Evolutionary conservation across 1,140 invertebrate genomes (phyloP), one percentile per base, ranked within the genome.

Genomic region (Sycophila sp.): DNA sequence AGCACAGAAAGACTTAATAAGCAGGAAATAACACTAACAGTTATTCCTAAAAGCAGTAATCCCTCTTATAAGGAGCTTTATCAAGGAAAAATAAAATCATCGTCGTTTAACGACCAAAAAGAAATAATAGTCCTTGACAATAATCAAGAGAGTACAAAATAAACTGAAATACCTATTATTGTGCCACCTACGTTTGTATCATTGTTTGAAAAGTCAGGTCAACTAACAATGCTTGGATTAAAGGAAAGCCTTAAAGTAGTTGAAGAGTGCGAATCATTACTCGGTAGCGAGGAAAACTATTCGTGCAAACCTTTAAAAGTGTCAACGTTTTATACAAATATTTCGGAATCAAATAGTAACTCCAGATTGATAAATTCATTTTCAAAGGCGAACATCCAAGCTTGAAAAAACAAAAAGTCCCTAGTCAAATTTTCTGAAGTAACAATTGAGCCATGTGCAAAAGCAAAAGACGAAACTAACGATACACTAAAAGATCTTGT

Each of bases 21-120:
- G 22, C 36, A 63, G 4, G 76, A 78, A 64, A 74, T 78, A 19
- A 78, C 76, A 13, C 32, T 78, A 40, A 76, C 76, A 7, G 5
- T 69, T 19, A 68, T 74, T 32, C 26, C 59, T 24, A 67, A 62
- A 34, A 68, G 69, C 65, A 40, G 69, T 34, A 42, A 71, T 58
- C 30, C 28, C 22, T 36, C 45, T 19, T 34, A 40, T 7, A 58
- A 73, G 19, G 60, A 51, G 28, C 51, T 45, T 59, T n/a, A 40
- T 1, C 19, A 65, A 30, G 30, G 49, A 26, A 53, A 38, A 53
- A 42, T 40, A n/a, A n/a, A n/a, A n/a, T n/a, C n/a, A n/a, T n/a
- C n/a, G n/a, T n/a, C n/a, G n/a, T n/a, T n/a, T n/a, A n/a, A n/a
- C n/a, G n/a, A n/a, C n/a, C 38, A 28, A 8, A 17, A 70, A 49